These are phyloP conservation scores for Phylloscopus trochiloides DNA, from an alignment of 2,113 vertebrate genomes.

Conservation along the genomic window DNA sequence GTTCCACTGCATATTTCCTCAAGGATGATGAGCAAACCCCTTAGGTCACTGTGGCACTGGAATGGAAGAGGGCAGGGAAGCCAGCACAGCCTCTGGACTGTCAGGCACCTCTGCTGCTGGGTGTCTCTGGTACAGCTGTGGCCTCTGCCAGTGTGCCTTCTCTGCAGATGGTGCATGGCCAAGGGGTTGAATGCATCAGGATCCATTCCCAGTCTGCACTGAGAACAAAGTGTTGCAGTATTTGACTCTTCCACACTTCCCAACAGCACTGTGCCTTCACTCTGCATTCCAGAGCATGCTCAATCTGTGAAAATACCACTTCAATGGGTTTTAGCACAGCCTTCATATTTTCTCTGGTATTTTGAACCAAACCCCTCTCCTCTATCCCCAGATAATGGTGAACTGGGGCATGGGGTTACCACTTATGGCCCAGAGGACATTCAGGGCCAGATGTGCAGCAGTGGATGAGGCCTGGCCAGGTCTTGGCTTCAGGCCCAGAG, in stretches of 20 bases:
- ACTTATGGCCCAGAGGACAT: neutral
- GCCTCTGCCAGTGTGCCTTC: neutral
- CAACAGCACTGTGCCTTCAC: neutral
- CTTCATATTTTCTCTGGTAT: neutral
- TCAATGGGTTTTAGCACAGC: neutral
- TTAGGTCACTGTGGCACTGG: neutral
- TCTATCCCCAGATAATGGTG: neutral
- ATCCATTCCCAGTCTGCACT: neutral
- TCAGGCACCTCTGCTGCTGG: neutral
- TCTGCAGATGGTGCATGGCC: neutral
- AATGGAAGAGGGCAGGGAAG: neutral
- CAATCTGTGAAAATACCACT: neutral
- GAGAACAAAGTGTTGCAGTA: neutral
- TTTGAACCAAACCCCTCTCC: neutral
- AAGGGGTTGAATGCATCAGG: neutral
- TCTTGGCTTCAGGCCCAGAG: neutral
- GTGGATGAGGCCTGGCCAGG: neutral
- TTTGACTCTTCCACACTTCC: accelerated
- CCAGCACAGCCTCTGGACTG: neutral
- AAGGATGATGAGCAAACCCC: neutral
- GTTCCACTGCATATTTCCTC: neutral
- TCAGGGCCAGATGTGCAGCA: neutral
- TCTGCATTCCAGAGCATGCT: neutral
- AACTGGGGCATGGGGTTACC: neutral
- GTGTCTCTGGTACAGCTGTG: neutral